Evolutionary conservation across 2,888 invertebrate genomes (phyloP).

Genomic region (Biston stratarius): DNA sequence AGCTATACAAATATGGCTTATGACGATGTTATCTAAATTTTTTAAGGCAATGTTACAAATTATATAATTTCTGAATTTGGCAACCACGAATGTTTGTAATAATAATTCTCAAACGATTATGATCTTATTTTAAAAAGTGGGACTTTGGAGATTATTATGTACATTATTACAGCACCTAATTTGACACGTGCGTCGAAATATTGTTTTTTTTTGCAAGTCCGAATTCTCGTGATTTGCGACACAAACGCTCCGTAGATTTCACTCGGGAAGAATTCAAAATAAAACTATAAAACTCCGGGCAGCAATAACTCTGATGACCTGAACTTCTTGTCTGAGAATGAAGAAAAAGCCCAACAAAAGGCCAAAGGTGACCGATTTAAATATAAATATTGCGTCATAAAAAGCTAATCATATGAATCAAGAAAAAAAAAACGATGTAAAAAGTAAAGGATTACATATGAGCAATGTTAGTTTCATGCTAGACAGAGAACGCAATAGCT

Average conservation of each 20-base stretch:
- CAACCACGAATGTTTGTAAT: conserved; percentile 40
- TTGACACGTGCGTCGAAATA: conserved; percentile 76
- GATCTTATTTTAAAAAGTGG: conserved; percentile 68
- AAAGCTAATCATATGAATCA: no score
- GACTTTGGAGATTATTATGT: conserved; percentile 71
- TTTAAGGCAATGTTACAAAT: conserved; percentile 35
- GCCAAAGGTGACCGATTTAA: no score
- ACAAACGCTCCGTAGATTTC: background rate
- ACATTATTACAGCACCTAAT: conserved; percentile 78
- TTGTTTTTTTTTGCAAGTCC: conserved; percentile 65
- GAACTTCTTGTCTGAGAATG: no score
- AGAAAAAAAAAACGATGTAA: no score
- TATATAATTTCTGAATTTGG: conserved; percentile 39
- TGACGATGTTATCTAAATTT: conserved; percentile 24
- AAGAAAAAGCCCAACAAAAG: no score
- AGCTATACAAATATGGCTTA: conserved; percentile 40
- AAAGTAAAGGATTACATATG: no score
- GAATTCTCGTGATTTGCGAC: conserved; percentile 9
- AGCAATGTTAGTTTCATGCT: no score
- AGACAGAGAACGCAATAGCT: no score
- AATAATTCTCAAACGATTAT: conserved; percentile 41
- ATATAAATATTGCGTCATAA: no score
- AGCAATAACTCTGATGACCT: no score
- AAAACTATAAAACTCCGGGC: no score
- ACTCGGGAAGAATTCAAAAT: no score